A percentile compares a stretch with the other conserved stretches of the same genome.
Evolutionary conservation across 1,140 invertebrate genomes (phyloP).

Genomic region (Pararge aegeria): DNA sequence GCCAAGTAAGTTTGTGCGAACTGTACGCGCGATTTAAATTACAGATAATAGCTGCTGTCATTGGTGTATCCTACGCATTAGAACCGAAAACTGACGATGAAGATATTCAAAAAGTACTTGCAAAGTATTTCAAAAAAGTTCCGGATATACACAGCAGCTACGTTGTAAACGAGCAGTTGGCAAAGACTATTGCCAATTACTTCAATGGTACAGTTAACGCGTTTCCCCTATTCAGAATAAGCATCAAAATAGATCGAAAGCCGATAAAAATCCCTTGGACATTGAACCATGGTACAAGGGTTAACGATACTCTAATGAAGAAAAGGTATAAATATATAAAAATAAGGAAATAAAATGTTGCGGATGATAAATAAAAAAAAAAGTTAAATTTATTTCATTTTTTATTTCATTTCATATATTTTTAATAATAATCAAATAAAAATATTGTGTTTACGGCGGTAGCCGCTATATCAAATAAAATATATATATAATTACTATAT

Average conservation of each 20-base stretch:
- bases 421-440: not conserved
- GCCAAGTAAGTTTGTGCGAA: too few species aligned
- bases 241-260: conserved; percentile 51
- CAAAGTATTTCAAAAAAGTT: conserved; percentile 45
- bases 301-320: conserved; percentile 19
- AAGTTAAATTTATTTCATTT: not conserved
- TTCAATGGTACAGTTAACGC: conserved; percentile 55
- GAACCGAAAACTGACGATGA: conserved; percentile 31
- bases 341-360: conserved; percentile 18
- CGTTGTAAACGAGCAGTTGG: conserved; percentile 53
- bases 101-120: conserved; percentile 38
- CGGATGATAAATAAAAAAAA: conserved; percentile 11
- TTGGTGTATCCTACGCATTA: conserved; percentile 10
- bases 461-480: too few species aligned
- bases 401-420: not conserved
- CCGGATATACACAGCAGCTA: conserved; percentile 50
- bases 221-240: conserved; percentile 58
- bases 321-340: conserved; percentile 42
- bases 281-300: conserved; percentile 26
- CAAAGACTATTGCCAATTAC: conserved; percentile 47
- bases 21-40: too few species aligned
- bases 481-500: too few species aligned
- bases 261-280: conserved; percentile 68
- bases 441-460: too few species aligned
- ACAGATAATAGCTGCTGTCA: conserved; percentile 25